Conservation (phyloP, 2,113 vertebrate species). For the Fulmarus glacialis region DNA sequence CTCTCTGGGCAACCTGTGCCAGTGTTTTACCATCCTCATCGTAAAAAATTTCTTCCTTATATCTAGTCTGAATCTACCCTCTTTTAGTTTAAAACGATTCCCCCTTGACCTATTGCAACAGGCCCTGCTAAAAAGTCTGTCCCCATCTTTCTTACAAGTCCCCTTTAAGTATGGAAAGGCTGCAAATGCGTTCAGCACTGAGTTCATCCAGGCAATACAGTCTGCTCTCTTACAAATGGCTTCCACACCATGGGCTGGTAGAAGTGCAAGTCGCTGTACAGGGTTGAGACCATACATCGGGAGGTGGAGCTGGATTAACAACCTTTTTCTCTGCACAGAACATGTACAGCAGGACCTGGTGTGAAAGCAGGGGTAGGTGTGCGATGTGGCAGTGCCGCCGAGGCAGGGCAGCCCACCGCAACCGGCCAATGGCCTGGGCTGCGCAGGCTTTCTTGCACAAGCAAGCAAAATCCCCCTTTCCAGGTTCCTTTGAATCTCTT, state of each 20-base stretch:
- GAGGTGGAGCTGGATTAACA: neutral
- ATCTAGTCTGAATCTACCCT: neutral
- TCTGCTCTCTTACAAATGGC: neutral
- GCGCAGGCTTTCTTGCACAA: neutral
- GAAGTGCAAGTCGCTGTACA: neutral
- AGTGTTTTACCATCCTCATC: neutral
- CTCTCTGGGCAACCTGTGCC: neutral
- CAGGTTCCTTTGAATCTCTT: neutral
- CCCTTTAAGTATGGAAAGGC: neutral
- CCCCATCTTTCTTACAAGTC: neutral
- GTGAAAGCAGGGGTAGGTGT: neutral
- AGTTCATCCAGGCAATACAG: neutral
- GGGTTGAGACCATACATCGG: neutral
- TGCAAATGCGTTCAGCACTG: neutral
- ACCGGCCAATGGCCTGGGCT: neutral
- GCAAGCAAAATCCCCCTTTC: neutral
- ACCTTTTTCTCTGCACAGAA: neutral
- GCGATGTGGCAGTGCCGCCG: accelerated
- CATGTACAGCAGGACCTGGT: neutral
- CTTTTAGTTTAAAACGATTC: neutral
- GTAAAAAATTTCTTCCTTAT: neutral
- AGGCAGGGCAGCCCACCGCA: neutral
- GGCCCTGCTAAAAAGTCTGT: neutral
- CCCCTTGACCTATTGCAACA: neutral
- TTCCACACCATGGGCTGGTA: neutral